These are phyloP conservation scores for Halotydeus destructor DNA, from an alignment of 1,140 invertebrate genomes.

Conservation along the genomic window DNA sequence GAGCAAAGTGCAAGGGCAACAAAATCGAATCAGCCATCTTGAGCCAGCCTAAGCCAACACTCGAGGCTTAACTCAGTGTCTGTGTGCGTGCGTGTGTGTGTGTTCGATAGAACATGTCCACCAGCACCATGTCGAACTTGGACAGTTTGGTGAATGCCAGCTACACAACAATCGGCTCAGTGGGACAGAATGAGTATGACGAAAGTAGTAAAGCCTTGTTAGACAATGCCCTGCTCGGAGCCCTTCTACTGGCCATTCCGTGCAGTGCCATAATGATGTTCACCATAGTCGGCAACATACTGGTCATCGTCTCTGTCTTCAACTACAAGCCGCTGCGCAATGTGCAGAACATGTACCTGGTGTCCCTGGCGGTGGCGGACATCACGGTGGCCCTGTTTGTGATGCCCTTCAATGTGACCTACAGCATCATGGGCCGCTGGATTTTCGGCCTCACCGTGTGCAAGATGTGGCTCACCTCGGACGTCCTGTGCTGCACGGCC, in stretches of 20 bases:
- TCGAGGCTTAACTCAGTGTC: no score
- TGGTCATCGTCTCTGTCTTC: conserved; percentile 88
- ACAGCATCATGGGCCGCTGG: conserved; percentile 69
- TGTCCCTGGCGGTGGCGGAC: conserved; percentile 35
- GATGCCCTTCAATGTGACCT: conserved; percentile 84
- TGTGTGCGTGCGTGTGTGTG: no score
- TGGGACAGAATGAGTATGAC: no score
- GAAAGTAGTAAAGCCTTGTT: no score
- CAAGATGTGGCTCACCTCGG: conserved; percentile 89
- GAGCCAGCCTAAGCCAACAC: no score
- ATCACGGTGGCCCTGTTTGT: conserved; percentile 87
- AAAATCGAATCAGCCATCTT: no score
- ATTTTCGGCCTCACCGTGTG: conserved; percentile 72
- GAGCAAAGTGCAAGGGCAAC: no score
- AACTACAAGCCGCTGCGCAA: conserved; percentile 86
- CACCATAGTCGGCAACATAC: conserved; percentile 79
- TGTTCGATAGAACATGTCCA: no score
- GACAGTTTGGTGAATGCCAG: no score
- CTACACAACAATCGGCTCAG: no score
- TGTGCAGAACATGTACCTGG: conserved; percentile 60
- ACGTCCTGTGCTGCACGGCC: conserved; percentile 87
- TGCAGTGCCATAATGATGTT: conserved; percentile 43
- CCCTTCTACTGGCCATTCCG: conserved; percentile 18
- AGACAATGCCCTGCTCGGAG: no score
- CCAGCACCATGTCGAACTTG: no score